Conservation (phyloP, 2,888 invertebrate species). For the Boloria selene region DNA sequence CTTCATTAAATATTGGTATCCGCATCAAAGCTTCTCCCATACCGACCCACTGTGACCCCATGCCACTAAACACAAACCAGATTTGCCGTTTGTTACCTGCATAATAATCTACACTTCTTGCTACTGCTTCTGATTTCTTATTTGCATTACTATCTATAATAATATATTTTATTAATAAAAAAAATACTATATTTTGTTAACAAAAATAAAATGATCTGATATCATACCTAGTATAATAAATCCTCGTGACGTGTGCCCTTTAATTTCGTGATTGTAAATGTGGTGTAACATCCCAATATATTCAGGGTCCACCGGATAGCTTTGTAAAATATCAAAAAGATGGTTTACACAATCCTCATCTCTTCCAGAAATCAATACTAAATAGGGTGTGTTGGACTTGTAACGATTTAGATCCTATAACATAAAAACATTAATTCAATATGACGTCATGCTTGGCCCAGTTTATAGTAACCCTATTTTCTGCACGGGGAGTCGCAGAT, state of each 20-base stretch:
- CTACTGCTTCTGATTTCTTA: slow-evolving; percentile 59
- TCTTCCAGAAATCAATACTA: slow-evolving; percentile 81
- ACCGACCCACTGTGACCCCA: slow-evolving; percentile 66
- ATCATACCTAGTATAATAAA: slow-evolving; percentile 7
- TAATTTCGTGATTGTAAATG: slow-evolving; percentile 70
- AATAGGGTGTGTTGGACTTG: slow-evolving; percentile 60
- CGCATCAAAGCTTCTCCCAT: slow-evolving; percentile 85
- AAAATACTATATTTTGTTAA: no score
- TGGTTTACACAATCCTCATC: slow-evolving; percentile 69
- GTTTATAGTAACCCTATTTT: no score
- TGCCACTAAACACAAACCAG: slow-evolving; percentile 85
- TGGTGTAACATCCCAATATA: slow-evolving; percentile 75
- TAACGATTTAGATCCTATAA: slow-evolving; percentile 54
- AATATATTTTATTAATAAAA: no score
- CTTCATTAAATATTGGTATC: slow-evolving; percentile 80
- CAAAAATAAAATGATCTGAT: no score
- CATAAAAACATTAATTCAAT: background rate
- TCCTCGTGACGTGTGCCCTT: slow-evolving; percentile 64
- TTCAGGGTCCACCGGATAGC: slow-evolving; percentile 69
- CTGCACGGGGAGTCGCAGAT: no score
- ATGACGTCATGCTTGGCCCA: no score
- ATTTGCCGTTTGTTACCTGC: slow-evolving; percentile 68
- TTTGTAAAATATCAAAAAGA: slow-evolving; percentile 58
- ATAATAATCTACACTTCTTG: slow-evolving; percentile 68
- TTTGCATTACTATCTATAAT: background rate